Evolutionary conservation across 1,140 invertebrate genomes (phyloP), one percentile per base, ranked within the genome.

Genomic region (Drosophila prosaltans): DNA sequence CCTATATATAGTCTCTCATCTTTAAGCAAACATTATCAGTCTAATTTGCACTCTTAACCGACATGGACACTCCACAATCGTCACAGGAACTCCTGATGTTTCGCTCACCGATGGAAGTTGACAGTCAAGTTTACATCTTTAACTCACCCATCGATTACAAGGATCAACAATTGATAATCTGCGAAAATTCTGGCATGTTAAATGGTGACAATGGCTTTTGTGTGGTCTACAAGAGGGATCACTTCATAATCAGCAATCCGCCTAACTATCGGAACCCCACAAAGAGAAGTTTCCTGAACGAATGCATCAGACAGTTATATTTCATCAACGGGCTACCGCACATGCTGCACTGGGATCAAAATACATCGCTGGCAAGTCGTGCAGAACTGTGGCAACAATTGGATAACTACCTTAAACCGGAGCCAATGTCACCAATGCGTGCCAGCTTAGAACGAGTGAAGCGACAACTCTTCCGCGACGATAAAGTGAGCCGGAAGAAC

Each of bases 301-400:
- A 80, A 28, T 91, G 88, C 72, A 91, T 91, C 36, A 69, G 81
- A 0, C 88, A 89, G 48, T 9, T 91, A 58, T 88, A 91, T 63
- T 28, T 88, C 7, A 64, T 82, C 8, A 80, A 81, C 57, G 81
- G 80, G 6, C 48, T 71, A 28, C 63, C 16, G 0, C 59, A 72
- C 57, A 72, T 75, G 43, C 30, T 89, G 55, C 67, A 73, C 51
- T 89, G 85, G 78, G 48, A 69, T 5, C 62, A 69, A 2, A 72
- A 54, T 0, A 59, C 65, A 1, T 11, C 66, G 21, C 2, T 71
- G 21, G 59, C 36, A 48, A 75, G 36, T 2, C 71, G 51, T 2
- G 36, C 59, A 7, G 71, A 75, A 6, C 10, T 89, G 1, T 81
- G 78, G 78, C 68, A 81, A 2, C 84, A 90, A 58, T 72, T 89